phyloP scores from a whole-genome alignment of 2,888 invertebrate species.

The Patella ulyssiponensis region DNA sequence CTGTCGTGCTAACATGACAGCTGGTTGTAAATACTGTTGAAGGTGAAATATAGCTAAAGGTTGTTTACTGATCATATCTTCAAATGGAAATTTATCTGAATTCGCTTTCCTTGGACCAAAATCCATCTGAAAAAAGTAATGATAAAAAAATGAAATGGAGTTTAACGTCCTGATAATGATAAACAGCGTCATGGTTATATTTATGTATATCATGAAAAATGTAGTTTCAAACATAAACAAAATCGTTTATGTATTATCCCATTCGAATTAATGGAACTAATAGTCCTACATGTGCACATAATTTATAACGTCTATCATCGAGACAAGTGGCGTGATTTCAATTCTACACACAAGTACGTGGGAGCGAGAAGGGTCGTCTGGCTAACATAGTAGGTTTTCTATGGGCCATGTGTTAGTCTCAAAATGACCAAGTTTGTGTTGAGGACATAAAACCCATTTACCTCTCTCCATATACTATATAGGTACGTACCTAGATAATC shows the following conservation, averaged over 20 bases:
- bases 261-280: background rate
- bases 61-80: conserved; percentile 63
- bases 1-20: conserved; percentile 39
- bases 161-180: background rate
- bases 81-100: conserved; percentile 54
- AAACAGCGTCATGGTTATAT: background rate
- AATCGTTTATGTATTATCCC: background rate
- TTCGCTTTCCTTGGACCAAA: conserved; percentile 47
- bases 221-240: no score
- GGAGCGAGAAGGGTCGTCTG: no score
- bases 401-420: no score
- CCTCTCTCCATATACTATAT: no score
- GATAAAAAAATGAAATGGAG: background rate
- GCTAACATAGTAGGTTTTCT: no score
- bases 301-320: background rate
- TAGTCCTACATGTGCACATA: background rate
- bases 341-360: no score
- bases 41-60: conserved; percentile 64
- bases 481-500: no score
- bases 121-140: conserved; percentile 53
- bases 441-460: no score
- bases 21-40: conserved; percentile 61
- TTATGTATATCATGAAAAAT: background rate
- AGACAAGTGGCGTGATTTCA: no score
- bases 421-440: no score